A percentile compares a stretch with the other conserved stretches of the same genome.
Evolutionary conservation across 2,888 invertebrate species (phyloP).

Genomic region (Polyommatus icarus): DNA sequence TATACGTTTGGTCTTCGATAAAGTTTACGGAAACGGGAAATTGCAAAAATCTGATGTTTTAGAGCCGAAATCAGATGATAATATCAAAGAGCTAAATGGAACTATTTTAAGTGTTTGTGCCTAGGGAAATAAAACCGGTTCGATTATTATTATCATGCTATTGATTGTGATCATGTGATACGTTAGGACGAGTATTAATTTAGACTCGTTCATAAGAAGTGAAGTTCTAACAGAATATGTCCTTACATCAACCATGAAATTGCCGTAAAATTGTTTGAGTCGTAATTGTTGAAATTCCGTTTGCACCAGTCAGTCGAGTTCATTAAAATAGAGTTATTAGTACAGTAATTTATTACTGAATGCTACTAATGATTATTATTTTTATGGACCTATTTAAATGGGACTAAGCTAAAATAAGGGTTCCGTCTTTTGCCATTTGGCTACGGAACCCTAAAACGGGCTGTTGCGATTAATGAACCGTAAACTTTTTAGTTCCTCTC

Average conservation of each 20-base stretch:
- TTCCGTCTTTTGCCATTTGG: too few relatives aligned
- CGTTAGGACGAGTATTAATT: background rate
- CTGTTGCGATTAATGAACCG: background rate
- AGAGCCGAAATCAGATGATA: background rate
- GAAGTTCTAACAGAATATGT: background rate
- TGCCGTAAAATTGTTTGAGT: background rate
- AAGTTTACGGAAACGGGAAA: background rate
- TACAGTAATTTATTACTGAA: background rate
- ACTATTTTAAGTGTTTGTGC: background rate
- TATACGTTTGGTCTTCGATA: background rate
- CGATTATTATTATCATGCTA: background rate
- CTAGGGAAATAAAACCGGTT: background rate
- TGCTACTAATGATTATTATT: too few relatives aligned
- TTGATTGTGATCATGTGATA: background rate
- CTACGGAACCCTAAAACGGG: too few relatives aligned
- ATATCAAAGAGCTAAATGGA: background rate
- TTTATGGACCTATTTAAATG: too few relatives aligned
- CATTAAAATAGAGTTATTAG: background rate
- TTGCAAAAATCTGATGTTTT: background rate
- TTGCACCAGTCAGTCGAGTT: background rate
- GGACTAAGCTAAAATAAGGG: too few relatives aligned
- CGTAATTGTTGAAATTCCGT: background rate
- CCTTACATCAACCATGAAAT: background rate
- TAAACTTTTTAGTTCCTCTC: background rate
- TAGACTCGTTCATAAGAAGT: background rate